phyloP scores from a whole-genome alignment of 1,140 invertebrate species.

The Drosophila leontia region DNA sequence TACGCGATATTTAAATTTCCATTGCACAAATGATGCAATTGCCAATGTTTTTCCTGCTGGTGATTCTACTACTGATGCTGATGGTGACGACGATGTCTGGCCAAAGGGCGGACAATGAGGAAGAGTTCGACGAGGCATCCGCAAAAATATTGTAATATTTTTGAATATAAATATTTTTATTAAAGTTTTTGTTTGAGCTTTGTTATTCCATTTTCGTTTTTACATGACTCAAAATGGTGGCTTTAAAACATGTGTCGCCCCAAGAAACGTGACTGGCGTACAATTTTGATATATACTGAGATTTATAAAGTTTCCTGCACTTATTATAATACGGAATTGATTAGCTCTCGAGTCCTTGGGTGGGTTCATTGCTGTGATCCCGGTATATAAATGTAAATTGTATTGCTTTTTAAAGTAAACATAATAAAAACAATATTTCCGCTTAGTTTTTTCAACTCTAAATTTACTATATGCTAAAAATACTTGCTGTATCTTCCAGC shows the following conservation, averaged over 20 bases:
- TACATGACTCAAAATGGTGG: constrained; percentile 48
- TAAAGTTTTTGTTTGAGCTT: constrained; percentile 12
- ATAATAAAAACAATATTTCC: background rate
- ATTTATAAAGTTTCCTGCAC: constrained; percentile 26
- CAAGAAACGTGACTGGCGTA: constrained; percentile 68
- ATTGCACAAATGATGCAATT: constrained; percentile 70
- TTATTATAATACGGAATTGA: constrained; percentile 32
- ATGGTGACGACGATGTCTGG: constrained; percentile 12
- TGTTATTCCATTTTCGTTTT: constrained; percentile 13
- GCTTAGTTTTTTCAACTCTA: background rate
- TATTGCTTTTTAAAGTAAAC: background rate
- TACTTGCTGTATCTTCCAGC: background rate
- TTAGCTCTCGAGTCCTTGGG: constrained; percentile 11
- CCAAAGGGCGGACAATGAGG: constrained; percentile 32
- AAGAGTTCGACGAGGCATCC: constrained; percentile 31
- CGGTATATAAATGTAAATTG: constrained; percentile 8
- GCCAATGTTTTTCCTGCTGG: constrained; percentile 31
- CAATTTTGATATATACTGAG: constrained; percentile 31
- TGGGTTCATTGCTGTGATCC: constrained; percentile 22
- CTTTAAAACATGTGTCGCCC: constrained; percentile 56
- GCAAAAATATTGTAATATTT: constrained; percentile 59
- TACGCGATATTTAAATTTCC: constrained; percentile 69
- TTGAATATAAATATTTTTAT: constrained; percentile 5
- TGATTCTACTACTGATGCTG: constrained; percentile 19
- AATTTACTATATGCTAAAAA: background rate